Percentiles rank a stretch among this genome's conserved stretches.
Conservation (phyloP, 2,113 vertebrate genomes). For the Spheniscus mendiculus region DNA sequence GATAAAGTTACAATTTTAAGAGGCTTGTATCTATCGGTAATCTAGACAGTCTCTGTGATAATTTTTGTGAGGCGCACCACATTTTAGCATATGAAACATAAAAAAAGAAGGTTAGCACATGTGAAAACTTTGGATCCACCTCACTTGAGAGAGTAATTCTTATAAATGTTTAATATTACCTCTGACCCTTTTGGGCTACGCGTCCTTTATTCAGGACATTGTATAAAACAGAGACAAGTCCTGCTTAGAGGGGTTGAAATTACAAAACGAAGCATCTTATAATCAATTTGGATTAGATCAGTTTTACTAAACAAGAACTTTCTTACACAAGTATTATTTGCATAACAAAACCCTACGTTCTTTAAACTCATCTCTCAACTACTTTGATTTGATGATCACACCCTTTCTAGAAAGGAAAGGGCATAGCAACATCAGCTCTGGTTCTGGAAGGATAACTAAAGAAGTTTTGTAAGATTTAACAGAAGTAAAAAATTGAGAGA, state of each 20-base stretch:
- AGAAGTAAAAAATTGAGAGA: background rate
- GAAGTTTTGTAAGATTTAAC: background rate
- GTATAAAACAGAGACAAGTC: background rate
- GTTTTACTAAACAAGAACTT: background rate
- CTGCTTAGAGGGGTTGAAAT: background rate
- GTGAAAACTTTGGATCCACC: background rate
- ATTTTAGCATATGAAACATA: background rate
- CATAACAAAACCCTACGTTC: background rate
- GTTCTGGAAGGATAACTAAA: background rate
- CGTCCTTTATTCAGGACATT: background rate
- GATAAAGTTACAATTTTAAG: background rate
- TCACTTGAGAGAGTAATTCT: background rate
- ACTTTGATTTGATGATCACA: background rate
- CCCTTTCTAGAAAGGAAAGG: background rate
- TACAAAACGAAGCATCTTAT: background rate
- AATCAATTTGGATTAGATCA: background rate
- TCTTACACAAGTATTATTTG: background rate
- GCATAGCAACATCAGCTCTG: background rate
- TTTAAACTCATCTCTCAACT: background rate
- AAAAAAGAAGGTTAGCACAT: background rate
- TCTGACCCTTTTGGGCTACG: too few relatives aligned
- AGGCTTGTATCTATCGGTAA: slow-evolving; percentile 27
- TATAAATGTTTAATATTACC: background rate
- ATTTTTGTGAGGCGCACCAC: background rate
- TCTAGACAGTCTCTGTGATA: background rate